Conservation (phyloP, 2,797 vertebrate genomes). For the Lepus townsendii region DNA sequence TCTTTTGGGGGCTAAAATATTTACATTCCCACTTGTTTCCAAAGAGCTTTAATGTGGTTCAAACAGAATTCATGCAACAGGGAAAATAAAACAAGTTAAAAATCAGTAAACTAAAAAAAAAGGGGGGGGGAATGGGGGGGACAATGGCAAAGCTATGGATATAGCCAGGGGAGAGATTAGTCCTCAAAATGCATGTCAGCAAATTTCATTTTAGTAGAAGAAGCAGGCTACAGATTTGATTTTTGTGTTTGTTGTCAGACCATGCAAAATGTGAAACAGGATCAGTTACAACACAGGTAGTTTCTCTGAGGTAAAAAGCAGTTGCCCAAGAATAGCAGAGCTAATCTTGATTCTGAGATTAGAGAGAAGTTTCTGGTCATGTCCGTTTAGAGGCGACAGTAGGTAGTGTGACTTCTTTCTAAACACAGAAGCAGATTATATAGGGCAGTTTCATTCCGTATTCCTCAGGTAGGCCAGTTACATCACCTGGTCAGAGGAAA, state of each 20-base stretch:
- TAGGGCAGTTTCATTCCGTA: background rate
- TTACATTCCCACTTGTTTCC: slow-evolving; percentile 40
- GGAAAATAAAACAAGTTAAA: slow-evolving; percentile 52
- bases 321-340: slow-evolving; percentile 4
- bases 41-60: background rate
- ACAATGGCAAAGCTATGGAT: background rate
- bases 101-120: slow-evolving; percentile 15
- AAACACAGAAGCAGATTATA: background rate
- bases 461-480: background rate
- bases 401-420: background rate
- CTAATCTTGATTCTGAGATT: background rate
- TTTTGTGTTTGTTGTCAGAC: background rate
- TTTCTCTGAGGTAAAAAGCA: background rate
- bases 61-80: slow-evolving; percentile 1
- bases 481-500: slow-evolving; percentile 41
- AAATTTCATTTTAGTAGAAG: slow-evolving; percentile 33
- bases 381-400: background rate
- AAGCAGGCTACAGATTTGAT: slow-evolving; percentile 2
- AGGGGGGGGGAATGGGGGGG: background rate
- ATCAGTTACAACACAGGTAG: background rate
- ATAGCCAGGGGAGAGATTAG: background rate
- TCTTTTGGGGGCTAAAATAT: background rate
- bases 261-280: background rate
- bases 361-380: slow-evolving; percentile 8
- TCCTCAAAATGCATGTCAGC: background rate